Base-by-base conservation (phyloP, 1,140 invertebrate genomes). In the Diorhabda carinulata region DNA sequence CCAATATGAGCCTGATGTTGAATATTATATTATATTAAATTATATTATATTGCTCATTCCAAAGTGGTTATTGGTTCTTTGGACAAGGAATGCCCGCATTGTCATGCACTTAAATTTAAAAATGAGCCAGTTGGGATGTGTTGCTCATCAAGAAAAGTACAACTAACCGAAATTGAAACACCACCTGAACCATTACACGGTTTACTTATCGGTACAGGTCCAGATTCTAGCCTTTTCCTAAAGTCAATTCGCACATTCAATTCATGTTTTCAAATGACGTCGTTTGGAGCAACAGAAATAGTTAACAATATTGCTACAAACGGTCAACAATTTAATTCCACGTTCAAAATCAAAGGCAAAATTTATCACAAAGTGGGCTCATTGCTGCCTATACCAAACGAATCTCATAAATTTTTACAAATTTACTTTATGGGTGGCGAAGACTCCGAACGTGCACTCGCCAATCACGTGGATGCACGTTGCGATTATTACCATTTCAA, bases 391-490 rank as follows among this genome's bases (percentile, higher is more conserved):
- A 58, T 70, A 6, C 57, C 68, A 64, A 56, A 76, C 60, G 62
- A n/a, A 64, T 9, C 45, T 0, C 57, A 79, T 76, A 78, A 78
- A 80, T 80, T 78, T 70, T 73, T 79, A 67, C 76, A 81, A 80
- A 77, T 79, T 68, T 77, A 77, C 57, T 80, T 79, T 64, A 81
- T 25, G 25, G 25, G 25, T 25, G 25, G 25, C 25, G 25, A 25
- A 25, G 25, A 25, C 1, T 25, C 25, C 25, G 25, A 25, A 25
- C 0, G 25, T 25, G 1, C 25, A 25, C 25, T 25, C 25, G 25
- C 25, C 25, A 25, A 25, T 25, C 25, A 1, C 25, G 25, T 25
- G 0, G 25, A 25, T 25, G 25, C 25, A 25, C 25, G 63, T 43
- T 66, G 58, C 41, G 58, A 2, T 7, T 58, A 64, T 25, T 3